phyloP scores from a whole-genome alignment of 2,797 vertebrate species.

The Takifugu rubripes region DNA sequence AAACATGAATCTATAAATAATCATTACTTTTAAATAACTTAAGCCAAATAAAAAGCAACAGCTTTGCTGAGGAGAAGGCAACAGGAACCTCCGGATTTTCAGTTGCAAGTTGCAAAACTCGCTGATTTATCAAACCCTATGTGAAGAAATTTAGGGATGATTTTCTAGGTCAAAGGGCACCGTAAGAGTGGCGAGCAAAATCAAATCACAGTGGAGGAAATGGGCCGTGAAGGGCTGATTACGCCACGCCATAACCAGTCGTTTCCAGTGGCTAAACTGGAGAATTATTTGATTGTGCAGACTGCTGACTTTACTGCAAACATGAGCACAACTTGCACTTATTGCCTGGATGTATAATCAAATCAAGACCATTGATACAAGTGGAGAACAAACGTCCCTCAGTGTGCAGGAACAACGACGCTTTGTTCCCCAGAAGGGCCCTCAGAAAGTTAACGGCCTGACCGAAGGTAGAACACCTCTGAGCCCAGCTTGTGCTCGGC shows the following conservation, averaged over 20 bases:
- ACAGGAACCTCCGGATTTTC: conserved; percentile 7
- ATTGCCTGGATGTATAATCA: conserved; percentile 77
- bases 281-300: conserved; percentile 77
- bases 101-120: conserved; percentile 16
- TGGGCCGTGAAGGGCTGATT: conserved; percentile 76
- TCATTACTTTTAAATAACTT: conserved; percentile 49
- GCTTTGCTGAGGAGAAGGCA: conserved; percentile 20
- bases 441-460: conserved; percentile 66
- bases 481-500: conserved; percentile 63
- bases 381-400: conserved; percentile 75
- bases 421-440: conserved; percentile 69
- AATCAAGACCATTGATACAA: conserved; percentile 80
- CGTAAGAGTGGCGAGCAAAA: conserved; percentile 74
- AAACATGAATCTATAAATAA: conserved; percentile 35
- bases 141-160: conserved; percentile 33
- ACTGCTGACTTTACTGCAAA: conserved; percentile 81
- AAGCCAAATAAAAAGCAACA: conserved; percentile 20
- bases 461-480: conserved; percentile 69
- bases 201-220: conserved; percentile 78
- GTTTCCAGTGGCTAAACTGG: conserved; percentile 66
- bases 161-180: conserved; percentile 62
- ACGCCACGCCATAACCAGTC: conserved; percentile 69
- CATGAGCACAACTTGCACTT: conserved; percentile 75
- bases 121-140: conserved; percentile 8
- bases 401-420: conserved; percentile 70